Evolutionary conservation across 1,140 invertebrate genomes (phyloP).

Genomic region (Cotesia vestalis): DNA sequence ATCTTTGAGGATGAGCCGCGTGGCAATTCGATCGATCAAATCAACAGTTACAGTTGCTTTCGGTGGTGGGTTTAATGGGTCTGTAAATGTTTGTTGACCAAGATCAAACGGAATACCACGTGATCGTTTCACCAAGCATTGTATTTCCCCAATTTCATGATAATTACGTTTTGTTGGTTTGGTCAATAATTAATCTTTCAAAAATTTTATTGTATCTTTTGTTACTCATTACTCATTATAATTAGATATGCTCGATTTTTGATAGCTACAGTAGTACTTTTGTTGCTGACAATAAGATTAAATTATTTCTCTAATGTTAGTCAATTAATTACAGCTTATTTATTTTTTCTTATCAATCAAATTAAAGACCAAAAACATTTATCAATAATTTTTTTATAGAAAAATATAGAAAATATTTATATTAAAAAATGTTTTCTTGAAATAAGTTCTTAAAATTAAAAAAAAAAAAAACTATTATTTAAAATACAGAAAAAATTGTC

Average conservation of each 20-base stretch:
- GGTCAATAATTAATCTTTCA: not conserved
- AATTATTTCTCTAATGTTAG: no score
- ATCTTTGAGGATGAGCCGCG: constrained; percentile 30
- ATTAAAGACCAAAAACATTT: no score
- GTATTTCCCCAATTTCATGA: constrained; percentile 39
- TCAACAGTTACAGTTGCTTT: constrained; percentile 34
- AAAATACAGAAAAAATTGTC: no score
- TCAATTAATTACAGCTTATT: no score
- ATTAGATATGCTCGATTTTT: not conserved
- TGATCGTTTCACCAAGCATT: constrained; percentile 39
- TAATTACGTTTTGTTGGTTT: constrained; percentile 23
- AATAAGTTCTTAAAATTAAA: no score
- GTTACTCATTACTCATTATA: not conserved
- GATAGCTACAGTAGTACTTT: no score
- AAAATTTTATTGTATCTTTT: not conserved
- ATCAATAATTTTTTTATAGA: no score
- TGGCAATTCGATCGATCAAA: constrained; percentile 31
- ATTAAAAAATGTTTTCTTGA: no score
- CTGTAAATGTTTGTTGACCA: constrained; percentile 54
- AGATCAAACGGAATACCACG: constrained; percentile 52
- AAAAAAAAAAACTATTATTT: no score
- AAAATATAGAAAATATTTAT: no score
- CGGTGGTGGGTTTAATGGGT: constrained; percentile 54
- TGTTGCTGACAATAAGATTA: no score
- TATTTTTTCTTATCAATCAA: no score